phyloP scores from a whole-genome alignment of 1,140 invertebrate species.

The Philopotamus ludificatus region DNA sequence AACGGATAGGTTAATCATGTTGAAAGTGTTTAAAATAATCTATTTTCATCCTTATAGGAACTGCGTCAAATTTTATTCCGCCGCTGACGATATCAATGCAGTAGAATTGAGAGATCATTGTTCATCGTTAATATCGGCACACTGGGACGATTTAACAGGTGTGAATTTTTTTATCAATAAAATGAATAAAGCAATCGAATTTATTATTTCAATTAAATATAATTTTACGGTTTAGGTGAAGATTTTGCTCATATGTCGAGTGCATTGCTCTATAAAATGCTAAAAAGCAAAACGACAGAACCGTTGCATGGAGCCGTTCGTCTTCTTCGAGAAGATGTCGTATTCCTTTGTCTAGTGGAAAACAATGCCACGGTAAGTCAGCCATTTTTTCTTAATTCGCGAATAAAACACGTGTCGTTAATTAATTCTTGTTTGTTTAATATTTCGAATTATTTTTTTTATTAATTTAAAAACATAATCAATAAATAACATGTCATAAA shows the following conservation, averaged over 20 bases:
- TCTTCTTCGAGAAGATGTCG: conserved; percentile 86
- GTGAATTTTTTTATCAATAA: conserved; percentile 21
- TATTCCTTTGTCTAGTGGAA: conserved; percentile 91
- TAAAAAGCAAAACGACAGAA: conserved; percentile 86
- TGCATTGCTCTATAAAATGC: conserved; percentile 82
- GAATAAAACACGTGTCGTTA: too few relatives aligned
- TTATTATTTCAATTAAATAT: background rate
- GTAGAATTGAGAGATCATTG: conserved; percentile 80
- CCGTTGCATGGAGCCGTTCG: conserved; percentile 87
- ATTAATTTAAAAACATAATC: too few relatives aligned
- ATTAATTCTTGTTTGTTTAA: background rate
- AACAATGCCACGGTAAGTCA: conserved; percentile 80
- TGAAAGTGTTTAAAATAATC: conserved; percentile 1
- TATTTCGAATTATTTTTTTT: background rate
- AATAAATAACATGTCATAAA: too few relatives aligned
- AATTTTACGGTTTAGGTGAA: conserved; percentile 53
- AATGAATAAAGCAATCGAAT: background rate
- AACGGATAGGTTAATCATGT: too few relatives aligned
- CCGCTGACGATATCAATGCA: conserved; percentile 86
- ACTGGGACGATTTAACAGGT: conserved; percentile 91
- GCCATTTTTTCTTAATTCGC: too few relatives aligned
- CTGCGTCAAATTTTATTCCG: conserved; percentile 88
- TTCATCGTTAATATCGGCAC: conserved; percentile 85
- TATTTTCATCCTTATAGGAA: conserved; percentile 45
- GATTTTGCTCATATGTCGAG: conserved; percentile 94